phyloP scores from a whole-genome alignment of 2,113 vertebrate genomes.

The Microcebus tavaratra region DNA sequence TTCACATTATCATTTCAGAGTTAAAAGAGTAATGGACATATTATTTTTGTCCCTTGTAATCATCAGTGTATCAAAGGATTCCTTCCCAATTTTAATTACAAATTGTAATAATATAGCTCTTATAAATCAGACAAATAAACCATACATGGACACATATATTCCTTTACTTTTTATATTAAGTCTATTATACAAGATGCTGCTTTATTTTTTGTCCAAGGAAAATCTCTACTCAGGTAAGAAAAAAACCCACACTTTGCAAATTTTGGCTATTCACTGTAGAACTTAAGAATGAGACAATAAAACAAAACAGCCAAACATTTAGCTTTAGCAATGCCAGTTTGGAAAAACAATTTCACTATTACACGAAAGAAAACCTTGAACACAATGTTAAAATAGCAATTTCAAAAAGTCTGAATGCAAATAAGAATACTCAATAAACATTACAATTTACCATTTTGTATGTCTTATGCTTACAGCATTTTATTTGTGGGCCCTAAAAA shows the following conservation, averaged over 20 bases:
- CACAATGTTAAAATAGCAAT: background rate
- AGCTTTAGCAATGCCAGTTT: background rate
- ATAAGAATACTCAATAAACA: constrained; percentile 3
- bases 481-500: background rate
- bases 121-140: background rate
- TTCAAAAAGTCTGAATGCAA: constrained; percentile 22
- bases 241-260: background rate
- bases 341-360: background rate
- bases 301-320: background rate
- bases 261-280: background rate
- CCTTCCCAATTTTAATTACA: background rate
- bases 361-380: background rate
- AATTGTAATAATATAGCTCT: background rate
- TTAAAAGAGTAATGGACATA: background rate
- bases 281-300: background rate
- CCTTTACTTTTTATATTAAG: background rate
- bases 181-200: background rate
- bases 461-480: background rate
- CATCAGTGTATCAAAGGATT: background rate
- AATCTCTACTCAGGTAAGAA: background rate
- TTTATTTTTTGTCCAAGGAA: background rate
- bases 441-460: background rate
- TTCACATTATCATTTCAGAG: background rate
- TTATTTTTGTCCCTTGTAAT: background rate
- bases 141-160: background rate